These are phyloP conservation scores for Polydrusus tereticollis DNA, from an alignment of 2,888 invertebrate species.

Conservation along the genomic window DNA sequence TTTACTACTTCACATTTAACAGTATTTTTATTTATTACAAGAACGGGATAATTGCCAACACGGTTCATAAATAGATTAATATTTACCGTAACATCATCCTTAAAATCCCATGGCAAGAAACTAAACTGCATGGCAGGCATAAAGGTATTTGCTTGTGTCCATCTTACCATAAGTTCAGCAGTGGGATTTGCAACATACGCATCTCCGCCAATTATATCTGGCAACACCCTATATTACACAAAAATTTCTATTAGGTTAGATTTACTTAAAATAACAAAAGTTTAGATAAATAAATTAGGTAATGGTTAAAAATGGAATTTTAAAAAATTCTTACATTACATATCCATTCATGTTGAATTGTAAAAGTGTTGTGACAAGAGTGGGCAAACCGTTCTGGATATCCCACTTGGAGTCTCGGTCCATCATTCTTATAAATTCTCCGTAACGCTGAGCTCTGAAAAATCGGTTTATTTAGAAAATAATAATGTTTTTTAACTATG, in stretches of 20 bases:
- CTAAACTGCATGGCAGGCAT: slow-evolving; percentile 87
- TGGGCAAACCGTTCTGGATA: slow-evolving; percentile 77
- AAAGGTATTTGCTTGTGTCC: slow-evolving; percentile 84
- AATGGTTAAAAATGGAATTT: background rate
- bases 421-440: slow-evolving; percentile 81
- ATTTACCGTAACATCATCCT: slow-evolving; percentile 33
- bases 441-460: slow-evolving; percentile 76
- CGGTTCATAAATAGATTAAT: background rate
- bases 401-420: slow-evolving; percentile 83
- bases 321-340: slow-evolving; percentile 55
- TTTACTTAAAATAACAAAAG: too few species aligned
- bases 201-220: slow-evolving; percentile 84
- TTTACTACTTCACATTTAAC: too few species aligned
- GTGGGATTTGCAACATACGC: slow-evolving; percentile 60
- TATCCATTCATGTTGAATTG: slow-evolving; percentile 71
- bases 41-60: background rate
- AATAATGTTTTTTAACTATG: too few species aligned
- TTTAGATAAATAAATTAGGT: too few species aligned
- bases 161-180: slow-evolving; percentile 80
- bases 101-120: slow-evolving; percentile 81
- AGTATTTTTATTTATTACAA: background rate
- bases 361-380: slow-evolving; percentile 79
- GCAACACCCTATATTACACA: slow-evolving; percentile 76
- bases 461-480: background rate
- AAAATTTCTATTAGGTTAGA: too few species aligned